Evolutionary conservation across 2,888 invertebrate genomes (phyloP).

Genomic region (Xylota segnis): DNA sequence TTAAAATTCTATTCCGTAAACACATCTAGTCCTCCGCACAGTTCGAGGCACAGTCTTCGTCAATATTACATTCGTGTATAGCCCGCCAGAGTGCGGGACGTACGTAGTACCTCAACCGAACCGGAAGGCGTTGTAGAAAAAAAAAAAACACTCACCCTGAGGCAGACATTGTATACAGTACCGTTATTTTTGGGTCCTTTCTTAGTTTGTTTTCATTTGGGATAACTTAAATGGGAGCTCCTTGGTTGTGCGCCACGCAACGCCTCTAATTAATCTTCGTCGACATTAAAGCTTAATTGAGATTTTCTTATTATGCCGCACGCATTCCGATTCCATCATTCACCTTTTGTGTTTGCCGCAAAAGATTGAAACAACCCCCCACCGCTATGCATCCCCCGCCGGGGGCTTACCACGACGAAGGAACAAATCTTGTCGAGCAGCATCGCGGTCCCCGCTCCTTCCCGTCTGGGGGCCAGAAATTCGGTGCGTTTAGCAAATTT

Average conservation of each 20-base stretch:
- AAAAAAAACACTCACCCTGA: conserved; percentile 32
- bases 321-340: conserved; percentile 69
- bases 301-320: conserved; percentile 75
- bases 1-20: conserved; percentile 59
- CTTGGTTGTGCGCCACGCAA: conserved; percentile 2
- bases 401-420: background rate
- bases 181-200: conserved; percentile 1
- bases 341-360: conserved; percentile 61
- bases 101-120: background rate
- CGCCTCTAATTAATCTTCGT: conserved; percentile 73
- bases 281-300: conserved; percentile 71
- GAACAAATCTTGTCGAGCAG: conserved; percentile 16
- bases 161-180: conserved; percentile 30
- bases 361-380: conserved; percentile 17
- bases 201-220: conserved; percentile 54
- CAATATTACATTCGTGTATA: background rate
- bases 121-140: conserved; percentile 22
- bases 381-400: background rate
- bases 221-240: conserved; percentile 50
- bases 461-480: background rate
- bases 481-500: conserved; percentile 30
- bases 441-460: background rate
- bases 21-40: conserved; percentile 14
- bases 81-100: conserved; percentile 9
- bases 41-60: background rate